Percentiles rank a stretch among this genome's conserved stretches.
phyloP scores from a whole-genome alignment of 2,888 invertebrate species.

The Nebria brevicollis region DNA sequence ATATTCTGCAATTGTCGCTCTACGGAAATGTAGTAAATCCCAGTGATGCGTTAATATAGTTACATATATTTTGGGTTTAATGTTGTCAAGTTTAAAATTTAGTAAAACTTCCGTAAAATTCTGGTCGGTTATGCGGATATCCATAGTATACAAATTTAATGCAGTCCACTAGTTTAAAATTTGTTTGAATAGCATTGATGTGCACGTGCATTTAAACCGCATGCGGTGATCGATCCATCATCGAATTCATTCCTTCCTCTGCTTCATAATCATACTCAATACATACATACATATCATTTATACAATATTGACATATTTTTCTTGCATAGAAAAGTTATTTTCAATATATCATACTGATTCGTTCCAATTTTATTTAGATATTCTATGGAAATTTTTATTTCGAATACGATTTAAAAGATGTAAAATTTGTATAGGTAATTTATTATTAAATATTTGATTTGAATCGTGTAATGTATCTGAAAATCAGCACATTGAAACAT shows the following conservation, averaged over 20 bases:
- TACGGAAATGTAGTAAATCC: neutral
- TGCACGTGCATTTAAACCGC: slow-evolving; percentile 4
- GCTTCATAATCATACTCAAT: neutral
- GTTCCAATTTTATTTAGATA: too few species aligned
- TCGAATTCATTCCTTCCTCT: neutral
- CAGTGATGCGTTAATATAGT: neutral
- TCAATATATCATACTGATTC: too few species aligned
- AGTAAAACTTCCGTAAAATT: slow-evolving; percentile 13
- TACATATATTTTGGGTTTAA: neutral
- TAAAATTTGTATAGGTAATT: too few species aligned
- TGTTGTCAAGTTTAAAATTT: neutral
- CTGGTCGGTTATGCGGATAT: neutral
- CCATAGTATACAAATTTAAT: slow-evolving; percentile 5
- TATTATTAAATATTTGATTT: too few species aligned
- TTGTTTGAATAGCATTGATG: neutral
- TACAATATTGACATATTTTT: neutral
- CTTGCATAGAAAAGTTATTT: too few species aligned
- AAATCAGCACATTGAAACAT: too few species aligned
- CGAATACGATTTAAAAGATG: too few species aligned
- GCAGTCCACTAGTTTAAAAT: slow-evolving; percentile 16
- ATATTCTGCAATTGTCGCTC: too few species aligned
- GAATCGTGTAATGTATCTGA: too few species aligned
- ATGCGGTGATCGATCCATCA: slow-evolving; percentile 6
- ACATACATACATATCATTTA: neutral
- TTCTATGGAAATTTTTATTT: too few species aligned